These are phyloP conservation scores for Eretmochelys imbricata DNA, from an alignment of 2,113 vertebrate genomes.

Conservation along the genomic window DNA sequence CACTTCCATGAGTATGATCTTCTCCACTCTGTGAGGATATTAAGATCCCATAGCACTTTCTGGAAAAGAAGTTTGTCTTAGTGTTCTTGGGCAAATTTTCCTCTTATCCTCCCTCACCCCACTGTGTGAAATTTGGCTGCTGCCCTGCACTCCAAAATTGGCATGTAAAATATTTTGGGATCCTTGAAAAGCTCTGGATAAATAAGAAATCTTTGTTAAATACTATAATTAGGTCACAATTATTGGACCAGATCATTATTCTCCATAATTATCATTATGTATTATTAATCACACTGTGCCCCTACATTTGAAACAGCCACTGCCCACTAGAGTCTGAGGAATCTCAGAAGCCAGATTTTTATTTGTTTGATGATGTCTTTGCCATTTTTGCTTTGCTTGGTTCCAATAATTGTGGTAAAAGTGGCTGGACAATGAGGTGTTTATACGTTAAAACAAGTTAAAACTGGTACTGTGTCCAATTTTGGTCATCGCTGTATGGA, in stretches of 20 bases:
- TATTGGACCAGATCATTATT: accelerated
- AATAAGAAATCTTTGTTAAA: accelerated
- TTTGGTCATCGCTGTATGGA: neutral
- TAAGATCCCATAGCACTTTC: accelerated
- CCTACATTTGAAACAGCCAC: neutral
- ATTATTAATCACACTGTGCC: neutral
- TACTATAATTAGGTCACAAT: accelerated
- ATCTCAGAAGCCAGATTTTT: neutral
- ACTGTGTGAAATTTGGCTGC: accelerated
- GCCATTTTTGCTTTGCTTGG: neutral
- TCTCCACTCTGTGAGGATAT: accelerated
- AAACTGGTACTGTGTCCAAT: neutral
- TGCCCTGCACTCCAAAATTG: neutral
- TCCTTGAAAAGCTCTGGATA: neutral
- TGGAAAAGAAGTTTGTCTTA: accelerated
- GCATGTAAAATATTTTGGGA: accelerated
- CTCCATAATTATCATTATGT: neutral
- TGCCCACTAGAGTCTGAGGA: neutral
- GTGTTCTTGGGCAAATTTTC: accelerated
- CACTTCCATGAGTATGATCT: accelerated
- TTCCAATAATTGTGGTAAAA: neutral
- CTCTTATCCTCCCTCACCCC: neutral
- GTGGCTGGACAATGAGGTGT: neutral
- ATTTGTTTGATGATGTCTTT: neutral
- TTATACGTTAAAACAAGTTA: neutral